Evolutionary conservation across 2,888 invertebrate species (phyloP).

Genomic region (Drosophila rubida): DNA sequence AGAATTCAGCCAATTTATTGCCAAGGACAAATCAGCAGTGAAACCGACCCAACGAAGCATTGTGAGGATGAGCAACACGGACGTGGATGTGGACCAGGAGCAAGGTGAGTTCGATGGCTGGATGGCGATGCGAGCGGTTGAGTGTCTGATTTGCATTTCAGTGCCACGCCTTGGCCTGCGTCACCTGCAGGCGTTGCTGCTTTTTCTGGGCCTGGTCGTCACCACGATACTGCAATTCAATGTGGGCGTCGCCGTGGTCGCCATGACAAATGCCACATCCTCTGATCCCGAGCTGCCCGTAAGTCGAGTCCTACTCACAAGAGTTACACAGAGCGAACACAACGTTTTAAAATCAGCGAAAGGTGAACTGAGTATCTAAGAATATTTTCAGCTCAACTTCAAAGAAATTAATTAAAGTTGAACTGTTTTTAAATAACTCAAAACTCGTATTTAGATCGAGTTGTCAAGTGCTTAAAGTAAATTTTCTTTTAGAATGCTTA

Average conservation of each 20-base stretch:
- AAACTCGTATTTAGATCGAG: too few species aligned
- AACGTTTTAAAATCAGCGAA: neutral
- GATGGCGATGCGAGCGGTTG: conserved; percentile 3
- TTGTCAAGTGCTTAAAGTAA: too few species aligned
- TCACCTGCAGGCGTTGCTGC: conserved; percentile 87
- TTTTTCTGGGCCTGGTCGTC: conserved; percentile 87
- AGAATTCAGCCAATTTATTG: neutral
- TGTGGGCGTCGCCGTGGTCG: conserved; percentile 90
- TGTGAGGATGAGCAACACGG: conserved; percentile 32
- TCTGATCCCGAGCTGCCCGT: conserved; percentile 76
- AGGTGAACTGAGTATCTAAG: too few species aligned
- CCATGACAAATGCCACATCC: conserved; percentile 88
- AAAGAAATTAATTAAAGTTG: too few species aligned
- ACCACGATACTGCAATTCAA: conserved; percentile 88
- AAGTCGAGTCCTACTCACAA: conserved; percentile 35
- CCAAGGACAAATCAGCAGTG: neutral
- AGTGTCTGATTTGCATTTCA: conserved; percentile 54
- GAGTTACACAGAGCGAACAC: neutral
- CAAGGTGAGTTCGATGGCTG: conserved; percentile 35
- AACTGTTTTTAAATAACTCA: too few species aligned
- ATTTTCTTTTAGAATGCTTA: too few species aligned
- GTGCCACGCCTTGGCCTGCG: conserved; percentile 86
- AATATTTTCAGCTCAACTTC: too few species aligned
- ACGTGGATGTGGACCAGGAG: conserved; percentile 45
- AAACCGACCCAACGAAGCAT: neutral